A percentile compares a stretch with the other conserved stretches of the same genome.
phyloP scores from a whole-genome alignment of 2,113 vertebrate species.

The Eurypyga helias region DNA sequence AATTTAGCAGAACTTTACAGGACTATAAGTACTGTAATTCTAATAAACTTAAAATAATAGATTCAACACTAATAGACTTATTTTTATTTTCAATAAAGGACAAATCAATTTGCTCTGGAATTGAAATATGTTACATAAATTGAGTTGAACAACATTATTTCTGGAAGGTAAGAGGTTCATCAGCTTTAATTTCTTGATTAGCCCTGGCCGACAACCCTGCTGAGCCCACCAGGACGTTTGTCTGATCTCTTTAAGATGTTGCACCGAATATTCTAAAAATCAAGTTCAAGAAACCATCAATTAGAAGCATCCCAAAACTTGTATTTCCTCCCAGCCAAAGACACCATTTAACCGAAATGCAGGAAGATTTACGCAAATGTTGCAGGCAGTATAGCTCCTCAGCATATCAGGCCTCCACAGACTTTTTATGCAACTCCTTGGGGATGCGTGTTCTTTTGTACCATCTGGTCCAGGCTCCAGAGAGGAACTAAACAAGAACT shows the following conservation, averaged over 20 bases:
- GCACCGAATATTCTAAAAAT: not conserved
- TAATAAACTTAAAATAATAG: not conserved
- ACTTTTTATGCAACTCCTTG: not conserved
- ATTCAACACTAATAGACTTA: not conserved
- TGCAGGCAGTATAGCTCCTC: not conserved
- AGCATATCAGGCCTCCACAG: not conserved
- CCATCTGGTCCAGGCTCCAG: constrained; percentile 24
- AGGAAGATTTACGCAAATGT: not conserved
- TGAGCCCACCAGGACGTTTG: not conserved
- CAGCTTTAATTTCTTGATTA: not conserved
- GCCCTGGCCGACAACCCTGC: not conserved
- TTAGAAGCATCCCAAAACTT: not conserved
- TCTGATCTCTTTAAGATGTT: not conserved
- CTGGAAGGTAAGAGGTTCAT: not conserved
- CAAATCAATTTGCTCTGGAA: not conserved
- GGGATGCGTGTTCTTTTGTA: not conserved
- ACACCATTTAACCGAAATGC: not conserved
- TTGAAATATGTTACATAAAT: not conserved
- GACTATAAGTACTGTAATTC: not conserved
- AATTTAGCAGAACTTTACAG: not conserved
- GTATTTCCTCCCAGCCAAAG: not conserved
- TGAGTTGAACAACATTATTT: not conserved
- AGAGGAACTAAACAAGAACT: constrained; percentile 17
- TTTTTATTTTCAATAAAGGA: not conserved
- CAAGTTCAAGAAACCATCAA: not conserved